Evolutionary conservation across 1,140 invertebrate species (phyloP).

Genomic region (Plutomurus gul): DNA sequence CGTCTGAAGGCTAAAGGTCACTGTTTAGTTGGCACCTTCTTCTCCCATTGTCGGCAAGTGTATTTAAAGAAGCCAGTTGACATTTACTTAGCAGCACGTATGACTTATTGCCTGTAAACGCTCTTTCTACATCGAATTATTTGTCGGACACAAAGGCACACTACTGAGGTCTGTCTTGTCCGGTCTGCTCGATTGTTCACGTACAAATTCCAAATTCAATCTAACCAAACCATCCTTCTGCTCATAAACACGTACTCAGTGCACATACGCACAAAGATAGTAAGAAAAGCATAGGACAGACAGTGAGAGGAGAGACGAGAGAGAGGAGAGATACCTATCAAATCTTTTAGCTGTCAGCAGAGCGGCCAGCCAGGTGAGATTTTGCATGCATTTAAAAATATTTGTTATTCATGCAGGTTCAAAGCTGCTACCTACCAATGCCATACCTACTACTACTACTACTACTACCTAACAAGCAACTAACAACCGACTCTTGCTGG

Average conservation of each 20-base stretch:
- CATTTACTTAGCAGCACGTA: neutral
- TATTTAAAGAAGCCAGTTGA: conserved; percentile 8
- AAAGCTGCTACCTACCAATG: no score
- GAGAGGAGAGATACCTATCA: conserved; percentile 4
- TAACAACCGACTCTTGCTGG: no score
- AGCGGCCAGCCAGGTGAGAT: conserved; percentile 5
- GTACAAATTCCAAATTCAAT: no score
- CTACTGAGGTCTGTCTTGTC: neutral
- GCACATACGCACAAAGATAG: no score
- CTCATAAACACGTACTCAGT: no score
- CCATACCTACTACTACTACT: neutral
- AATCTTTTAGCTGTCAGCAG: conserved; percentile 19
- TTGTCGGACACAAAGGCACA: neutral
- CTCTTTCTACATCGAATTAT: neutral
- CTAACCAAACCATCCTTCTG: no score
- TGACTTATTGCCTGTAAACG: neutral
- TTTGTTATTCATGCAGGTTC: conserved; percentile 23
- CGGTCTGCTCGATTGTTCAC: neutral
- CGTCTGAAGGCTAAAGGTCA: neutral
- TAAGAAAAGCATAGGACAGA: neutral
- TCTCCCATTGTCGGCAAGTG: conserved; percentile 3
- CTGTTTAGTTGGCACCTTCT: neutral
- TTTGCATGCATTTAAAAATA: conserved; percentile 28
- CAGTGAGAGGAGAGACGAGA: neutral
- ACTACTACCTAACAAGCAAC: neutral